phyloP scores from a whole-genome alignment of 2,888 invertebrate species.

The Stomorhina lunata region DNA sequence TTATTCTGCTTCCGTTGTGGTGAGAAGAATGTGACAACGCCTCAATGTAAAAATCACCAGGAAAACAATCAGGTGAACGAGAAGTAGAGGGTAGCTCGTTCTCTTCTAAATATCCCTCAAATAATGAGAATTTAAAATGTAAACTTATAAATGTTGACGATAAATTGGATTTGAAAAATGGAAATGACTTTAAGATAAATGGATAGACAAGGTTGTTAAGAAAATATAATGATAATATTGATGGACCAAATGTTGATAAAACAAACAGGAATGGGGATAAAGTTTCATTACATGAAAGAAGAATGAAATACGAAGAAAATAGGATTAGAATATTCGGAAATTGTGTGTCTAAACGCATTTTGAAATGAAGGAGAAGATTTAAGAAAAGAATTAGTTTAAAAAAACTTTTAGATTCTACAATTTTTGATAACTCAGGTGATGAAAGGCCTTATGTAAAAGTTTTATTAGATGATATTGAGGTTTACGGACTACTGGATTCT shows the following conservation, averaged over 20 bases:
- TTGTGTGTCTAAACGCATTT: background rate
- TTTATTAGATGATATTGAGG: background rate
- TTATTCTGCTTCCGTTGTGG: conserved; percentile 7
- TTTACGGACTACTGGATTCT: background rate
- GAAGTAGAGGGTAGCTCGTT: conserved; percentile 9
- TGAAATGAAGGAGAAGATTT: background rate
- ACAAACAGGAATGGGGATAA: no score
- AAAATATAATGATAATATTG: no score
- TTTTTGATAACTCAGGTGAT: background rate
- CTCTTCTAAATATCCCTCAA: background rate
- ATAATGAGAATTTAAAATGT: background rate
- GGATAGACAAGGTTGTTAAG: no score
- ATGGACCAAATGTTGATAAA: no score
- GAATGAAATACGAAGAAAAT: background rate
- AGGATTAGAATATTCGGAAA: background rate
- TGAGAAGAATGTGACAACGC: background rate
- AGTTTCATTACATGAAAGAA: background rate
- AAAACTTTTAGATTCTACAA: background rate
- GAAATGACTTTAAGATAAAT: no score
- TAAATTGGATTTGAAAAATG: no score
- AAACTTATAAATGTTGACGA: no score
- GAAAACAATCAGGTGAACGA: background rate
- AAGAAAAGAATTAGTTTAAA: background rate
- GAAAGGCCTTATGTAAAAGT: background rate
- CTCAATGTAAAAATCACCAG: background rate